Evolutionary conservation across 2,113 vertebrate genomes (phyloP).

Genomic region (Isichthys henryi): DNA sequence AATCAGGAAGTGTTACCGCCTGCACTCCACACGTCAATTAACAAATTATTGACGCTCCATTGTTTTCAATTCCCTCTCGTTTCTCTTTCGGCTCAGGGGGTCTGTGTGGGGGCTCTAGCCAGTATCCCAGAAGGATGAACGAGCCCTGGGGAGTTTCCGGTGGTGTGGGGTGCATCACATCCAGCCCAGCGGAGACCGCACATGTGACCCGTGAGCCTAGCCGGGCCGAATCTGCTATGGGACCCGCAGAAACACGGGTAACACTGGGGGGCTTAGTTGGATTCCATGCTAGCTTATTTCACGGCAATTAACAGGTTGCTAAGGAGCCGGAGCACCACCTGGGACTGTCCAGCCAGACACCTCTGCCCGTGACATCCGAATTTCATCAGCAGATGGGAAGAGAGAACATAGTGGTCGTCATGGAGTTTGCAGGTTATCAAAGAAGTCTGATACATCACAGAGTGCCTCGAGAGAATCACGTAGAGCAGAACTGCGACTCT

Average conservation of each 20-base stretch:
- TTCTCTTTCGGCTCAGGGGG: neutral
- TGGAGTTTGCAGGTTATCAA: neutral
- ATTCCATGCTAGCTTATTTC: neutral
- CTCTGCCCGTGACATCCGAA: conserved; percentile 11
- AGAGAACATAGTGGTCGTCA: neutral
- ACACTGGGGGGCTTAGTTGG: neutral
- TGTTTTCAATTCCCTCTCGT: neutral
- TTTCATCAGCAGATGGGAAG: neutral
- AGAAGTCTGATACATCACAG: neutral
- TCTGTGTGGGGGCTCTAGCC: neutral
- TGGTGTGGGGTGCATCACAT: neutral
- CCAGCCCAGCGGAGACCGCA: neutral
- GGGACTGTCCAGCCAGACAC: conserved; percentile 29
- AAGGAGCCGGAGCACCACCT: conserved; percentile 29
- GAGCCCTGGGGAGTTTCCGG: neutral
- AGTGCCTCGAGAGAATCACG: neutral
- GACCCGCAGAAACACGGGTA: conserved; percentile 11
- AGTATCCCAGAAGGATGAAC: neutral
- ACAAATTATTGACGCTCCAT: neutral
- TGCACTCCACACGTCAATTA: neutral
- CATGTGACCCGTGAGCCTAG: neutral
- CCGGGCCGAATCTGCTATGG: neutral
- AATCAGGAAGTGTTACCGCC: neutral
- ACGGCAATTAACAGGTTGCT: neutral
- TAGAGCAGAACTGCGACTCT: neutral